phyloP scores from a whole-genome alignment of 2,888 invertebrate genomes.

The Chaetoderma sp. region DNA sequence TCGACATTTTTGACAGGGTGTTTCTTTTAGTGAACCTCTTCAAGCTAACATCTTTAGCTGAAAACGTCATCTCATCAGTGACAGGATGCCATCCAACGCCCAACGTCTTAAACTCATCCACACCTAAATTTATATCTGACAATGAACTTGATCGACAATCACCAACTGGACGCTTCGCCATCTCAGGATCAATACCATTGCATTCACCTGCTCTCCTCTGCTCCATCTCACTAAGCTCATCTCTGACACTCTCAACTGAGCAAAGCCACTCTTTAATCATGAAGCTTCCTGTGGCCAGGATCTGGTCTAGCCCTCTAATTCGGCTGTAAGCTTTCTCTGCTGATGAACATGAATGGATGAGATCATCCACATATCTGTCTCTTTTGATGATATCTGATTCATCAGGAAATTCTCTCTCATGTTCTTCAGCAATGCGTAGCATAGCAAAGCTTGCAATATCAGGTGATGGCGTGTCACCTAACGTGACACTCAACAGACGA shows the following conservation, averaged over 20 bases:
- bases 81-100: too few species aligned
- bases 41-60: conserved; percentile 1
- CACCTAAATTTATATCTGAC: too few species aligned
- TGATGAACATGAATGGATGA: conserved; percentile 10
- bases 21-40: too few species aligned
- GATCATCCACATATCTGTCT: conserved; percentile 22
- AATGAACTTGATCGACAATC: too few species aligned
- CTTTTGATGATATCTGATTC: conserved; percentile 10
- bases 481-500: conserved; percentile 1
- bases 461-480: conserved; percentile 7
- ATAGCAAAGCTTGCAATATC: conserved; percentile 16
- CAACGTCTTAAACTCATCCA: too few species aligned
- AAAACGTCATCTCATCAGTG: background rate
- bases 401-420: background rate
- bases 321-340: background rate
- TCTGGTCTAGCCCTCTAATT: conserved; percentile 5
- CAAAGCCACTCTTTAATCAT: conserved; percentile 12
- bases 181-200: background rate
- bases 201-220: background rate
- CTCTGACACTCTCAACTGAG: background rate
- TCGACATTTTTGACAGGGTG: too few species aligned
- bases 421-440: conserved; percentile 10
- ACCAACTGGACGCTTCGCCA: background rate
- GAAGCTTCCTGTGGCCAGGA: conserved; percentile 13
- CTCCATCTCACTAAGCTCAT: too few species aligned